A percentile compares a stretch with the other conserved stretches of the same genome.
Evolutionary conservation across 2,888 invertebrate genomes (phyloP).

Genomic region (Zaprionus bogoriensis): DNA sequence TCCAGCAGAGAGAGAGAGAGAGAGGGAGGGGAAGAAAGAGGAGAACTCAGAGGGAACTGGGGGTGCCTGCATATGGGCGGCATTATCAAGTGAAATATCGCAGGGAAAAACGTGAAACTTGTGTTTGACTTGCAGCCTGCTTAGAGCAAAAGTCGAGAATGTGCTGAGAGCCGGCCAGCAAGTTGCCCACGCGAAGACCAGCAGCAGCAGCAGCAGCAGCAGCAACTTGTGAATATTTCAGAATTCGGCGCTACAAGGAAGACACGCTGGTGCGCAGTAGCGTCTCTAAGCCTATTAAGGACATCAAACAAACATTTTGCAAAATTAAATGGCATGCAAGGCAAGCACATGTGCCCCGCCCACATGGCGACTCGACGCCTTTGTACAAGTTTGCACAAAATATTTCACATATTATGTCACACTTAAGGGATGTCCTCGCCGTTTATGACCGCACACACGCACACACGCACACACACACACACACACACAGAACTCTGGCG

Average conservation of each 20-base stretch:
- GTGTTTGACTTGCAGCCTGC: slow-evolving; percentile 74
- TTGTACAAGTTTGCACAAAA: slow-evolving; percentile 75
- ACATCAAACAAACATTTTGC: slow-evolving; percentile 79
- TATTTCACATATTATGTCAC: slow-evolving; percentile 77
- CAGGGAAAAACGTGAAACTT: slow-evolving; percentile 63
- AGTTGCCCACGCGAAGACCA: slow-evolving; percentile 16
- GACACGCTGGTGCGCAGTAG: slow-evolving; percentile 15
- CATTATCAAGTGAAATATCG: slow-evolving; percentile 67
- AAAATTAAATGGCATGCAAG: slow-evolving; percentile 78
- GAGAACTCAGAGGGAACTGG: not conserved
- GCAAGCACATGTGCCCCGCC: slow-evolving; percentile 68
- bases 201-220: too few species aligned
- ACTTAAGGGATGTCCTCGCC: slow-evolving; percentile 71
- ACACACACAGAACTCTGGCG: too few species aligned
- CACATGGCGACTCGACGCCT: slow-evolving; percentile 5
- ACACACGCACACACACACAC: slow-evolving; percentile 1
- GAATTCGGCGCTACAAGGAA: slow-evolving; percentile 32
- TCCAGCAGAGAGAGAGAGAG: slow-evolving; percentile 21
- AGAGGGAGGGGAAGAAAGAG: slow-evolving; percentile 30
- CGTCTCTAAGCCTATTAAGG: slow-evolving; percentile 75
- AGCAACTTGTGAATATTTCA: slow-evolving; percentile 70
- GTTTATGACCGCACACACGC: slow-evolving; percentile 69
- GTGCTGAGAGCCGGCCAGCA: slow-evolving; percentile 7
- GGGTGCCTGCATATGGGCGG: slow-evolving; percentile 15
- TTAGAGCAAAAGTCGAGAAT: slow-evolving; percentile 9